Evolutionary conservation across 2,113 vertebrate genomes (phyloP), one percentile per base, ranked within the genome.

Genomic region (Desmodus rotundus): DNA sequence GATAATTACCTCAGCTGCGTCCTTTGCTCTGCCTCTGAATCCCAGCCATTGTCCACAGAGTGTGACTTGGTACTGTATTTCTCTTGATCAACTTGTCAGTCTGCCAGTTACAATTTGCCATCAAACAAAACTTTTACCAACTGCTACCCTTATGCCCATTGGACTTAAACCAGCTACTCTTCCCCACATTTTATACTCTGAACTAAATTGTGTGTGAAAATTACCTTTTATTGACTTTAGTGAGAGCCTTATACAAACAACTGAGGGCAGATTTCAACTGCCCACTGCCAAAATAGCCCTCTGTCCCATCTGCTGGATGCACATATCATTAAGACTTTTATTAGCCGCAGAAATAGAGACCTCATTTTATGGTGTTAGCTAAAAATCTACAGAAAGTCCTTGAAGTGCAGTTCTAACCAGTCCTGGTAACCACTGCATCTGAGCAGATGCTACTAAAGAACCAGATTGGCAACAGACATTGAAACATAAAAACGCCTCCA

Each of bases 191-290:
- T 94, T 93, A 91, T 61, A 70, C 26, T 73, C 67, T 94, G 86
- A 94, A 96, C 73, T 97, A 97, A 97, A 97, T 95, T 31, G 50
- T 96, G 96, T 94, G 91, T 98, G 97, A 96, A 97, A 98, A 97
- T 96, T 92, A 94, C 93, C 86, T 97, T 97, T 96, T 96, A 97
- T 91, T 94, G 95, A 97, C 94, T 96, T 96, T 74, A 73, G 78
- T 76, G 41, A 94, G 73, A 94, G 94, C 95, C 84, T 94, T 95
- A 58, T 77, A 96, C 93, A 96, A 97, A 98, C 88, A 97, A 96
- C 94, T 41, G 33, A 95, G 93, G 91, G 93, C 85, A 73, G 78
- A 91, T 96, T 96, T 95, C 91, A 93, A 94, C 88, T 92, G 88
- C 54, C 93, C 96, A 95, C 56, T 97, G 94, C 95, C 97, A 97